Evolutionary conservation across 1,140 invertebrate species (phyloP).

Genomic region (Leptoteleia sp.): DNA sequence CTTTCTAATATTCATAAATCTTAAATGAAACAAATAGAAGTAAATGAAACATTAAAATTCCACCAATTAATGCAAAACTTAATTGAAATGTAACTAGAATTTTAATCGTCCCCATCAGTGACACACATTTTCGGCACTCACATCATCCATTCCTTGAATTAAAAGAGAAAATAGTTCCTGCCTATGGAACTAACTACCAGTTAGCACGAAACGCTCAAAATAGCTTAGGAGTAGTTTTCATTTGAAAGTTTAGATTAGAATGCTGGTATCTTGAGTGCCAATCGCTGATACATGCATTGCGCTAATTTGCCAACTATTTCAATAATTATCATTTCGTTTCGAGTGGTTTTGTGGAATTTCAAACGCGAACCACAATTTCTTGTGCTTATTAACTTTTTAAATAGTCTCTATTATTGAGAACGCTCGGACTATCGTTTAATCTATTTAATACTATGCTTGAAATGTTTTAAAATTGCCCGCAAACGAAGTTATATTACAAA

Average conservation of each 20-base stretch:
- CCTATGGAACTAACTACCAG: conserved; percentile 72
- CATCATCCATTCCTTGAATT: conserved; percentile 69
- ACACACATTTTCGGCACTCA: conserved; percentile 47
- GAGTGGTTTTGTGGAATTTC: conserved; percentile 11
- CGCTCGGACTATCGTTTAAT: too few relatives aligned
- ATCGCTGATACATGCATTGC: conserved; percentile 48
- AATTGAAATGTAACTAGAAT: too few relatives aligned
- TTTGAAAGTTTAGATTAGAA: conserved; percentile 76
- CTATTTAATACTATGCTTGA: too few relatives aligned
- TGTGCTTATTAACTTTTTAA: too few relatives aligned
- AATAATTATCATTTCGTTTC: conserved; percentile 23
- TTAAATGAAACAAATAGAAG: too few relatives aligned
- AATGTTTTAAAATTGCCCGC: too few relatives aligned
- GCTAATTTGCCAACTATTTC: conserved; percentile 45
- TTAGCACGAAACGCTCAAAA: conserved; percentile 74
- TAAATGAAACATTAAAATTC: too few relatives aligned
- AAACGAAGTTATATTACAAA: too few relatives aligned
- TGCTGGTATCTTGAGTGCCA: conserved; percentile 71
- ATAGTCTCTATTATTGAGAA: too few relatives aligned
- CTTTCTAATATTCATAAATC: too few relatives aligned
- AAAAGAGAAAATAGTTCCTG: conserved; percentile 69
- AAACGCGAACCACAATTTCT: too few relatives aligned
- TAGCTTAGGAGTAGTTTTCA: conserved; percentile 70
- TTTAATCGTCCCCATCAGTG: conserved; percentile 19
- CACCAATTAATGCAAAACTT: too few relatives aligned